A percentile compares a stretch with the other conserved stretches of the same genome.
phyloP scores from a whole-genome alignment of 2,888 invertebrate species.

The Drosophila crucigera region DNA sequence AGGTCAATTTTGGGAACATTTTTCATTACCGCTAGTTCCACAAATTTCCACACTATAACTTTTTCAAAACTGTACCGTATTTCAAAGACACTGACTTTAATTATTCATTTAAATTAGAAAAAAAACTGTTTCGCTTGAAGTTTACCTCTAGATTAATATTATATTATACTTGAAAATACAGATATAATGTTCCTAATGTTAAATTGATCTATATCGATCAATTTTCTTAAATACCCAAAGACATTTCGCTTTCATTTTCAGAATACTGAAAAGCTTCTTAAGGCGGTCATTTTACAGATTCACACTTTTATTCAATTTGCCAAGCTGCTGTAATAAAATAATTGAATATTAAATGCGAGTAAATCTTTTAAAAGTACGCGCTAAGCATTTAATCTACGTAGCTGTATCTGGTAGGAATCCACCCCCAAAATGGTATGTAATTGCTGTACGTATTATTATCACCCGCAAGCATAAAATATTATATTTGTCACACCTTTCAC shows the following conservation, averaged over 20 bases:
- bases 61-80: neutral
- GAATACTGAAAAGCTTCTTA: neutral
- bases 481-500: constrained; percentile 73
- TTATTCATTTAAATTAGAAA: neutral
- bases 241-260: neutral
- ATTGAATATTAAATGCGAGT: constrained; percentile 30
- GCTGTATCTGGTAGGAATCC: constrained; percentile 39
- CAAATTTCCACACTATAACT: neutral
- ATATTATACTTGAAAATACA: neutral
- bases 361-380: constrained; percentile 22
- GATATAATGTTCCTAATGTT: neutral
- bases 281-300: neutral
- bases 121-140: too few relatives aligned
- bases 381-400: constrained; percentile 26
- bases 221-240: neutral
- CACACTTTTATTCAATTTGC: neutral
- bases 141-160: too few relatives aligned
- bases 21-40: neutral
- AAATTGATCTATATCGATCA: neutral
- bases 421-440: constrained; percentile 44
- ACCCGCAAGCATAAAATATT: constrained; percentile 39
- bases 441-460: constrained; percentile 53
- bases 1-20: neutral
- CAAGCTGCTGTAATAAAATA: constrained; percentile 17
- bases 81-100: neutral